Evolutionary conservation across 2,888 invertebrate species (phyloP), one percentile per base, ranked within the genome.

Genomic region (Ectemnius cavifrons): DNA sequence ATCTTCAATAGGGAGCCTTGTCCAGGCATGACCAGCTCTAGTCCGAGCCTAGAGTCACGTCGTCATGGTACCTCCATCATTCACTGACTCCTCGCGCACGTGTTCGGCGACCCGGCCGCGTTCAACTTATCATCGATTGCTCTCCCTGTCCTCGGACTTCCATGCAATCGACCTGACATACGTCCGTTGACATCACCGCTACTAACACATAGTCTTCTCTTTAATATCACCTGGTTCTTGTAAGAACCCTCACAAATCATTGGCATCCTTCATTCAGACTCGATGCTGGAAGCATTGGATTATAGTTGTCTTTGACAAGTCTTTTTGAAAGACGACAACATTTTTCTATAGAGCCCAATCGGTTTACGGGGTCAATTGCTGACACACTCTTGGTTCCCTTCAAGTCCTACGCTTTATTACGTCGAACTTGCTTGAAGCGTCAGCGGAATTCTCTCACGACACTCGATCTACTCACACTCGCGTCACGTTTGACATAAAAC

Each of bases 1-100:
- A 49, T 27, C 62, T 75, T 64, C 59, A 70, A 66, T 59, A 74
- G 70, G 64, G 37, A 28, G 71, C 66, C 73, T 49, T 66, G 16
- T 52, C 52, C 46, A 47, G 58, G 28, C 16, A 52, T 52, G 18
- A 57, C 66, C 49, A 56, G 28, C 49, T 64, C 23, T 46, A 14
- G 23, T 47, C 4, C 13, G 61, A 37, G 37, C 37, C 37, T 6
- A 2, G 37, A 37, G 16, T 52, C 58, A 18, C 27, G 27, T 57
- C 5, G 16, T 58, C 58, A 27, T 27, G 58, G 27, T 13, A 20
- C 13, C 18, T 27, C 58, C 58, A 27, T 37, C 37, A 37, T 37
- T 37, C 37, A 37, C 6, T 37, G 37, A 37, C 37, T 37, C 37
- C 37, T 37, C 37, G 8, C 8, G 52, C 52, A 52, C 52, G 52